Conservation (phyloP, 2,113 vertebrate species). For the Tragulus kanchil region DNA sequence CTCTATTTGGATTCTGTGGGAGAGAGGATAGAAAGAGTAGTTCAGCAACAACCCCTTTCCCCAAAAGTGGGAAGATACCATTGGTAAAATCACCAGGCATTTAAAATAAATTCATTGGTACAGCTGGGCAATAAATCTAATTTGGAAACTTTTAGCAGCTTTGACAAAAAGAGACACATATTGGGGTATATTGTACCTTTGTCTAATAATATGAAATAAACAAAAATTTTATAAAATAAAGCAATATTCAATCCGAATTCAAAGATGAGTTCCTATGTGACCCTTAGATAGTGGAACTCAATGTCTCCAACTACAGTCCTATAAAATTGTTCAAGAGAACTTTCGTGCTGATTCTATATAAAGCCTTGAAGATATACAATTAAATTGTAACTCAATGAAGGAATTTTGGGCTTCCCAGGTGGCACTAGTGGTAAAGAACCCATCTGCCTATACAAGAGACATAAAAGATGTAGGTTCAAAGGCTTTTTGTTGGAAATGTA, state of each 20-base stretch:
- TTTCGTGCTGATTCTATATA: background rate
- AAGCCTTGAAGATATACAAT: conserved; percentile 27
- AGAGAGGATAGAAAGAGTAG: background rate
- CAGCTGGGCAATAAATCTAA: too few species aligned
- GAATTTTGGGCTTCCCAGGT: background rate
- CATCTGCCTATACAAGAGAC: too few species aligned
- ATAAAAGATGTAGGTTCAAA: too few species aligned
- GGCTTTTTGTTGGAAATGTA: conserved; percentile 5
- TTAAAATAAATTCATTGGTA: conserved; percentile 29
- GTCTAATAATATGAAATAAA: conserved; percentile 14
- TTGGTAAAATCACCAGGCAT: background rate
- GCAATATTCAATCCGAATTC: background rate
- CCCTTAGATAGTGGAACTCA: conserved; percentile 22
- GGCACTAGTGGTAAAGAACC: too few species aligned
- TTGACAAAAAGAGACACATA: conserved; percentile 38
- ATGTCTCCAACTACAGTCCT: conserved; percentile 22
- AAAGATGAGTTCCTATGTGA: background rate
- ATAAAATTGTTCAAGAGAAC: conserved; percentile 22
- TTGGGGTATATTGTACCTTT: background rate
- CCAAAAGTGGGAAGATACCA: background rate
- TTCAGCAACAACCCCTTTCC: background rate
- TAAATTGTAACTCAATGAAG: conserved; percentile 39
- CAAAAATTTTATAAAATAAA: background rate
- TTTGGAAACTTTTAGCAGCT: too few species aligned
- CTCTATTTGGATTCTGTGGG: conserved; percentile 32